Base-by-base conservation (phyloP, 2,888 invertebrate species). In the Heteromyza rotundicornis region DNA sequence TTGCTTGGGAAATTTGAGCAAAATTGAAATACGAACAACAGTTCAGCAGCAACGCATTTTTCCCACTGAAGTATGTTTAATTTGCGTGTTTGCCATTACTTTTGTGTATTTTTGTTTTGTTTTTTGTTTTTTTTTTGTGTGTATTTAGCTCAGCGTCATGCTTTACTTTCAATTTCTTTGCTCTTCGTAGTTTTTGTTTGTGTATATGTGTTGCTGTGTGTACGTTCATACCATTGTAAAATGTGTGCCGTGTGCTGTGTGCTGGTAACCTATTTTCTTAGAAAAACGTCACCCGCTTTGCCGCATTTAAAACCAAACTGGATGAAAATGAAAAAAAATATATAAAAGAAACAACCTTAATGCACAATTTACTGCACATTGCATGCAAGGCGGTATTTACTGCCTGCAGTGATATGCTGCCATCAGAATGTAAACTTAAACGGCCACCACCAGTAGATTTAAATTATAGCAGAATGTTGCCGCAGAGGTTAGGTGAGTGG, bases 241-340 rank as follows among this genome's bases (percentile, higher is more conserved):
- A n/a, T n/a, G n/a, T n/a, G n/a, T n/a, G n/a, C n/a, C n/a, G n/a
- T n/a, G n/a, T n/a, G 40, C 16, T 49, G 12, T 57, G 49, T 49
- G 32, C 49, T 49, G 57, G 14, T 57, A 57, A 57, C 57, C 57
- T 57, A 57, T 24, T 49, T 52, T 52, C 20, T 19, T 20, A 47
- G 14, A 19, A 47, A 47, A 47, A 8, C 20, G 47, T 47, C 20
- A 19, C 20, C 5, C 5, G 2, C 19, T 47, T 47, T 47, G 47
- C 14, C 19, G 17, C 14, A 19, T 47, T 47, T 47, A 19, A 19
- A 24, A 23, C 14, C n/a, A n/a, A n/a, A n/a, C n/a, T n/a, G n/a
- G n/a, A n/a, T n/a, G n/a, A n/a, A n/a, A n/a, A n/a, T n/a, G n/a
- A n/a, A n/a, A n/a, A n/a, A n/a, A n/a, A n/a, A n/a, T n/a, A n/a